Base-by-base conservation (phyloP, 92 coral and sea anemone species). In the Paragorgia papillata region DNA sequence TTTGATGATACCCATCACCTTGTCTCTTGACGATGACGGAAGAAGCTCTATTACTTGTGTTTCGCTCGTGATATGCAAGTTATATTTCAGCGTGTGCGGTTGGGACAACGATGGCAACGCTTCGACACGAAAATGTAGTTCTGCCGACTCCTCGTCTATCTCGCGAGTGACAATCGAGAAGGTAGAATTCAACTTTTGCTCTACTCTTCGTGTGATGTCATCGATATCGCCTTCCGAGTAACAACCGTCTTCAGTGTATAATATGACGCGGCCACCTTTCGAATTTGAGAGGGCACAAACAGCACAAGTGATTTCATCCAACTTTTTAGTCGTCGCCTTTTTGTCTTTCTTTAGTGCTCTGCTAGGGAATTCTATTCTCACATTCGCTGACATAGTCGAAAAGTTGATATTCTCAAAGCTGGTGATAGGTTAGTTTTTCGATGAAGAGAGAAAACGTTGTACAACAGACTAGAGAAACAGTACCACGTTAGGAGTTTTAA, bases 171-270 rank as follows among this genome's bases (percentile, higher is more conserved):
- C 27, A 18, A 18, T n/a, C 13, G 51, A 50, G 54, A 64, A 35
- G 1, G 32, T 19, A 21, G 8, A 1, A 37, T 21, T 6, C n/a
- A 37, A 15, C 48, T 64, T 64, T 49, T 64, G 71, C 22, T 64
- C 71, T 0, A 64, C 26, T 64, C 30, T 64, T 19, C 71, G 26
- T 4, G 71, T 64, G 19, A 64, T 64, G 30, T 64, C 71, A 19
- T 64, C 71, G 0, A 49, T 29, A n/a, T 64, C 21, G 2, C 30
- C 30, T 49, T 64, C 27, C 3, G 71, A 37, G 21, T 64, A 64
- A n/a, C 51, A 6, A 4, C 22, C 18, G n/a, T 27, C 30, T 37
- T 30, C 21, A 1, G 71, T 15, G 71, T 21, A 37, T 7, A 64
- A 15, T 19, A 37, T 64, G 2, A 64, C 0, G 12, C 30, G 24